These are phyloP conservation scores for Chiridota heheva DNA, from an alignment of 35 echinoderm and acorn worm species.

Conservation along the genomic window DNA sequence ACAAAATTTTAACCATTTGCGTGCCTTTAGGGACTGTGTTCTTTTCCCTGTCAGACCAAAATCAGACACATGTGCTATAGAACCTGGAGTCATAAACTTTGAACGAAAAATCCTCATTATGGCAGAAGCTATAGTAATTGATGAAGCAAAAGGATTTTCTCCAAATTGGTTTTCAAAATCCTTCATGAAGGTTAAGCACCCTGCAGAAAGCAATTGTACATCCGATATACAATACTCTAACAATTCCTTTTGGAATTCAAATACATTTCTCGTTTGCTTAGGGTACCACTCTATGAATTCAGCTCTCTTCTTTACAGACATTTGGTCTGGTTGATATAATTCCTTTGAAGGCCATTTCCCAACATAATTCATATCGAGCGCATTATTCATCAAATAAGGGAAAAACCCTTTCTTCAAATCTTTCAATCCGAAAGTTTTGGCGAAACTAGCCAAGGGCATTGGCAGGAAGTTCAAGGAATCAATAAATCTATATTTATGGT, in stretches of 20 bases:
- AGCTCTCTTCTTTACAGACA: constrained; percentile 12
- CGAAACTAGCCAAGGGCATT: constrained; percentile 31
- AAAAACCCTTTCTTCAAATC: constrained; percentile 36
- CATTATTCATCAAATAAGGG: constrained; percentile 31
- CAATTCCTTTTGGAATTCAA: constrained; percentile 29
- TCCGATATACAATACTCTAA: constrained; percentile 9
- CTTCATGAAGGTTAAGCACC: too few species aligned
- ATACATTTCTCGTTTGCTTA: not conserved
- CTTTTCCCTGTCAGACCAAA: too few species aligned
- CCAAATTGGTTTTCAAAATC: too few species aligned
- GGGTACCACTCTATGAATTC: constrained; percentile 4
- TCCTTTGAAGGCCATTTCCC: not conserved
- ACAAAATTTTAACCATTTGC: too few species aligned
- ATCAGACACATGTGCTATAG: too few species aligned
- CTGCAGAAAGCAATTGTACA: too few species aligned
- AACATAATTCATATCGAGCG: constrained; percentile 32
- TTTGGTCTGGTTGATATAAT: constrained; percentile 5
- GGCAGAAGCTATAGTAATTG: too few species aligned
- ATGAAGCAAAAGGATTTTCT: too few species aligned
- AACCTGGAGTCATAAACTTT: too few species aligned
- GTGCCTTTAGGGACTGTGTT: too few species aligned
- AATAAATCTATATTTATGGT: too few species aligned
- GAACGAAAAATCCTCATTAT: too few species aligned
- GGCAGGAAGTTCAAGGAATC: constrained; percentile 40
- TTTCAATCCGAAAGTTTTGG: constrained; percentile 39